A percentile compares a stretch with the other conserved stretches of the same genome.
phyloP scores from a whole-genome alignment of 2,113 vertebrate genomes.

The Grantiella picta region DNA sequence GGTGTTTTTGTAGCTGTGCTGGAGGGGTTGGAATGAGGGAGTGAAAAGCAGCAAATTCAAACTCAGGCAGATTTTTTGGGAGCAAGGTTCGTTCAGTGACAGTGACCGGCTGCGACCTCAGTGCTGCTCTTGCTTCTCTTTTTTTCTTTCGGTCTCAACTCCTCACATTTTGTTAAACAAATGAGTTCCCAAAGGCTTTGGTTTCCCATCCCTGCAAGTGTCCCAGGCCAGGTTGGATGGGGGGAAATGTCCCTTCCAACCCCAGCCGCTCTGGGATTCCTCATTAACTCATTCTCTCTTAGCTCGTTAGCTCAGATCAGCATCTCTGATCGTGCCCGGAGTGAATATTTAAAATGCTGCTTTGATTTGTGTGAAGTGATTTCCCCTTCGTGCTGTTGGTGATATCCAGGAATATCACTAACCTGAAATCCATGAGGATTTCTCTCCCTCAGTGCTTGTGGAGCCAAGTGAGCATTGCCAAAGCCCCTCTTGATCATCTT shows the following conservation, averaged over 20 bases:
- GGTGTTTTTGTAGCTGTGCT: neutral
- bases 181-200: neutral
- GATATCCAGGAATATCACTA: neutral
- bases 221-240: neutral
- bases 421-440: neutral
- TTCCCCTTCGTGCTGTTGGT: neutral
- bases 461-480: neutral
- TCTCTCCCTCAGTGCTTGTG: neutral
- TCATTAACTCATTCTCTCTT: too few relatives aligned
- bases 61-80: neutral
- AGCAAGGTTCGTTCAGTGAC: neutral
- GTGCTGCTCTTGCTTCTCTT: neutral
- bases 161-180: neutral
- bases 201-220: neutral
- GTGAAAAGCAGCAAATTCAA: neutral
- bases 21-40: neutral
- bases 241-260: neutral
- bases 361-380: neutral
- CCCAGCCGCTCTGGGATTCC: neutral
- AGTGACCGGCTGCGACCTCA: rapidly evolving
- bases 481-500: neutral
- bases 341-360: neutral
- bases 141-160: neutral
- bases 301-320: too few relatives aligned
- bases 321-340: neutral